Evolutionary conservation across 2,797 vertebrate genomes (phyloP).

Genomic region (Sebastes trivittatus): DNA sequence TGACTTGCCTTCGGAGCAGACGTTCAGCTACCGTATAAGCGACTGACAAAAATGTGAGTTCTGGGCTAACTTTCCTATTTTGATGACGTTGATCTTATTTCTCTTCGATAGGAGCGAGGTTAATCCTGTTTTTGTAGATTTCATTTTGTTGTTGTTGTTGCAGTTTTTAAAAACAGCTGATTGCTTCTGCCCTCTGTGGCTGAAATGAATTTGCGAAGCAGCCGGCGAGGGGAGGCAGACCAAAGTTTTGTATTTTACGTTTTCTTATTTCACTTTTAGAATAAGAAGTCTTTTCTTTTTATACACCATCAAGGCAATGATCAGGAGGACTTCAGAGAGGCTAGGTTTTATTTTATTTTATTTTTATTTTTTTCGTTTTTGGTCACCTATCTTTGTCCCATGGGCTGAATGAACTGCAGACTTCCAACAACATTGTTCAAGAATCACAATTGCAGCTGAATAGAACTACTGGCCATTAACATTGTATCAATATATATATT

Average conservation of each 20-base stretch:
- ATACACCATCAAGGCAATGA: slow-evolving; percentile 57
- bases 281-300: slow-evolving; percentile 70
- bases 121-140: slow-evolving; percentile 77
- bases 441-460: slow-evolving; percentile 81
- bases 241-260: slow-evolving; percentile 88
- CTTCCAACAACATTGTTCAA: slow-evolving; percentile 71
- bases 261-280: slow-evolving; percentile 77
- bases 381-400: slow-evolving; percentile 56
- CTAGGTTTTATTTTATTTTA: slow-evolving; percentile 38
- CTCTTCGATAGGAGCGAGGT: slow-evolving; percentile 73
- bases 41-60: slow-evolving; percentile 79
- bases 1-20: slow-evolving; percentile 75
- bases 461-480: slow-evolving; percentile 85
- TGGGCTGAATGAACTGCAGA: slow-evolving; percentile 64
- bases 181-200: slow-evolving; percentile 69
- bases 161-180: slow-evolving; percentile 68
- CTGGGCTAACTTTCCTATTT: slow-evolving; percentile 78
- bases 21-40: slow-evolving; percentile 74
- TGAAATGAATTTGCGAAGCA: slow-evolving; percentile 68
- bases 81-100: slow-evolving; percentile 66
- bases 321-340: slow-evolving; percentile 60
- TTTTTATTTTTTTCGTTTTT: slow-evolving; percentile 29
- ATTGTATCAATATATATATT: slow-evolving; percentile 85
- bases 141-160: slow-evolving; percentile 57
- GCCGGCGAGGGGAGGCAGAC: slow-evolving; percentile 84